phyloP scores from a whole-genome alignment of 2,113 vertebrate genomes.

The Puffinus mauretanicus region DNA sequence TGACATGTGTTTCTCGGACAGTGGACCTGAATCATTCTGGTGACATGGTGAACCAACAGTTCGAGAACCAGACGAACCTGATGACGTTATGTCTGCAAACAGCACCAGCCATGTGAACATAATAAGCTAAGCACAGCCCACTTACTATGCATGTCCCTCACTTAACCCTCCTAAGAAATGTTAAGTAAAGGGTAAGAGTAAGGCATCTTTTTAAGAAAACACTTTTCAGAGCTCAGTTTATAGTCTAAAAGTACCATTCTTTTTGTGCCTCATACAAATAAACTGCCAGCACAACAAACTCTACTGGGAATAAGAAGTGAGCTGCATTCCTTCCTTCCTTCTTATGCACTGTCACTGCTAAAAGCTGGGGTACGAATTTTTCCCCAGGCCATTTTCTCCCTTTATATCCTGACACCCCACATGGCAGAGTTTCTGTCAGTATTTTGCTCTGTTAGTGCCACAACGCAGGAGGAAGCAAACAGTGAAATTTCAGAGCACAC shows the following conservation, averaged over 20 bases:
- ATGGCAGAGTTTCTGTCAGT: background rate
- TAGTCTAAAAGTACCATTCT: background rate
- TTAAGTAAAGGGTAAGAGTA: background rate
- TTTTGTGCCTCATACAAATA: background rate
- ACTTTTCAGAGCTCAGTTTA: background rate
- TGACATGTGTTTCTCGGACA: constrained; percentile 82
- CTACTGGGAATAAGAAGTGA: background rate
- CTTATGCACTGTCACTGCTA: too few species aligned
- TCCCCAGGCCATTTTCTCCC: background rate
- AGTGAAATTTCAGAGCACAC: background rate
- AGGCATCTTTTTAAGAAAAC: background rate
- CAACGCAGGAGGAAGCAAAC: background rate
- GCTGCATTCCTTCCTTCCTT: background rate
- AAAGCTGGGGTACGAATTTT: background rate
- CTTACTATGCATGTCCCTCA: rapidly evolving
- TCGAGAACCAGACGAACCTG: constrained; percentile 80
- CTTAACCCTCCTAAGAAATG: background rate
- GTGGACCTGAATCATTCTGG: constrained; percentile 78
- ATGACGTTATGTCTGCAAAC: constrained; percentile 72
- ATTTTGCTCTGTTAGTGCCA: background rate
- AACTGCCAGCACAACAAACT: background rate
- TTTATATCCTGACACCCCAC: background rate
- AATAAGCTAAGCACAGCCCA: background rate
- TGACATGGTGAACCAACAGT: constrained; percentile 82
- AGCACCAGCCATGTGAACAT: background rate